These are phyloP conservation scores for Hartigia nigra DNA, from an alignment of 2,888 invertebrate genomes.

Conservation along the genomic window DNA sequence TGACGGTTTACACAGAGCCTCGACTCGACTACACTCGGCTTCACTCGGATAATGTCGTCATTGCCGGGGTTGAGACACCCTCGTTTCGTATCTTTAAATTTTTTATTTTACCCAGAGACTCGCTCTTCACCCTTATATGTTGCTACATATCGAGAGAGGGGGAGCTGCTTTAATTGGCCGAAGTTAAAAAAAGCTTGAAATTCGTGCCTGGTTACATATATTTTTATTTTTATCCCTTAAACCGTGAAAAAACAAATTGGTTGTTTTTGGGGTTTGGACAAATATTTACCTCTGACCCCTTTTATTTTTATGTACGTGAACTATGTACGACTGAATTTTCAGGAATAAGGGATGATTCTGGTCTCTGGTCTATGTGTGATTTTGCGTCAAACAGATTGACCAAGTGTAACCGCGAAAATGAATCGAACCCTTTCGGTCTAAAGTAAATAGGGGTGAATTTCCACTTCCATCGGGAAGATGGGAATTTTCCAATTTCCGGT, in stretches of 20 bases:
- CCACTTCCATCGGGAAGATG: slow-evolving; percentile 11
- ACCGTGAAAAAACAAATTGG: not conserved
- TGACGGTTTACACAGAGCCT: slow-evolving; percentile 26
- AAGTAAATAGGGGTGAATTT: slow-evolving; percentile 8
- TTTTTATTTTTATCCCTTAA: not conserved
- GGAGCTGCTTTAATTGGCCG: not conserved
- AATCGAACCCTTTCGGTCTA: not conserved
- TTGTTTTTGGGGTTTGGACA: not conserved
- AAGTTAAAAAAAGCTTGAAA: not conserved
- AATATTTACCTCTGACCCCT: not conserved
- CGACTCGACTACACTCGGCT: not conserved
- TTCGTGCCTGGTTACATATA: not conserved
- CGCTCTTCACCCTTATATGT: not conserved
- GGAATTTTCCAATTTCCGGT: slow-evolving; percentile 27
- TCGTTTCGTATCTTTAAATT: not conserved
- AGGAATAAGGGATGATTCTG: not conserved
- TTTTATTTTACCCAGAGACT: not conserved
- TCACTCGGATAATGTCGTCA: not conserved
- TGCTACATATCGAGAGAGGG: not conserved
- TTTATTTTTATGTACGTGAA: not conserved
- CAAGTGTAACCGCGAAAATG: not conserved
- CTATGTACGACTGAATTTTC: not conserved
- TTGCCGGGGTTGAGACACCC: not conserved
- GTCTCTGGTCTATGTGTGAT: not conserved
- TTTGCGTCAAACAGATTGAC: not conserved